These are phyloP conservation scores for Apantesis nais DNA, from an alignment of 2,888 invertebrate species.

Conservation along the genomic window DNA sequence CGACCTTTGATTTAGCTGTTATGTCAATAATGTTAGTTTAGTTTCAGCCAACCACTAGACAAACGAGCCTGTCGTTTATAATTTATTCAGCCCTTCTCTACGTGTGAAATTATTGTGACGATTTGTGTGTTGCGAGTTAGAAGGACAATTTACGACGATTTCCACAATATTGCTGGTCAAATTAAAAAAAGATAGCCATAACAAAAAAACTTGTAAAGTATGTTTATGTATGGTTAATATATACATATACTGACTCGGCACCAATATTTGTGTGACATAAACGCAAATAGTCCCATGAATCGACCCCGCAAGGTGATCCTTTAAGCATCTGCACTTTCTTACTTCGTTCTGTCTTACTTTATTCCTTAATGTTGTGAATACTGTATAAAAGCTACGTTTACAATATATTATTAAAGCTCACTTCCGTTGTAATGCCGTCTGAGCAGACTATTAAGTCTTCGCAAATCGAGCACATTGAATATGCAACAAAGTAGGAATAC, in stretches of 20 bases:
- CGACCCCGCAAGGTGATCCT: not conserved
- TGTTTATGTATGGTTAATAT: not conserved
- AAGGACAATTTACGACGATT: no score
- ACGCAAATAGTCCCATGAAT: not conserved
- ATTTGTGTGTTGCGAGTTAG: no score
- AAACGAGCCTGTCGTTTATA: no score
- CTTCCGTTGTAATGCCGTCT: slow-evolving; percentile 64
- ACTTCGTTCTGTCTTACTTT: not conserved
- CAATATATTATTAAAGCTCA: slow-evolving; percentile 66
- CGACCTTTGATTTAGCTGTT: no score
- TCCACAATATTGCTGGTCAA: no score
- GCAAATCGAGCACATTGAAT: slow-evolving; percentile 65
- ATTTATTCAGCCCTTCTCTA: no score
- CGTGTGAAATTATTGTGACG: no score
- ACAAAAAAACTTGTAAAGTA: no score
- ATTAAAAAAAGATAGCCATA: no score
- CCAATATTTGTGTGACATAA: not conserved
- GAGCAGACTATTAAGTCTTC: slow-evolving; percentile 66
- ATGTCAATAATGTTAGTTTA: no score
- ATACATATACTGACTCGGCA: not conserved
- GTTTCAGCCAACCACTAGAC: no score
- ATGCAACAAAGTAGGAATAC: slow-evolving; percentile 61
- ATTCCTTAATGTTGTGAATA: slow-evolving; percentile 1
- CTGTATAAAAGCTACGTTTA: slow-evolving; percentile 52
- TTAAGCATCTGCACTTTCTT: not conserved